Evolutionary conservation across 2,888 invertebrate species (phyloP), one percentile per base, ranked within the genome.

Genomic region (Protula sp.): DNA sequence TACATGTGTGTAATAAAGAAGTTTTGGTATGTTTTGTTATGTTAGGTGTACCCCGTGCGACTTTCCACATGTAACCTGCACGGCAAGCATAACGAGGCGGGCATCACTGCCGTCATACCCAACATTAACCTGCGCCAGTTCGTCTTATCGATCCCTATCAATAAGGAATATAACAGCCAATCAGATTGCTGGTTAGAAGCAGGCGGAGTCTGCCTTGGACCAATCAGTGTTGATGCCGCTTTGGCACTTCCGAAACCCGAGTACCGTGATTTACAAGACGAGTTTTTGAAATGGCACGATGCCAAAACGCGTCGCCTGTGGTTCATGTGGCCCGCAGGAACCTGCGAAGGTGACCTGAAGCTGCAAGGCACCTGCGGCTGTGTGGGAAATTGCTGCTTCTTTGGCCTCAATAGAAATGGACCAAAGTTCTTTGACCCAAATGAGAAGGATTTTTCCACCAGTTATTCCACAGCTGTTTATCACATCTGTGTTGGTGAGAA

Each of bases 1-100:
- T n/a, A n/a, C n/a, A n/a, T n/a, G n/a, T n/a, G n/a, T n/a, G n/a
- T n/a, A n/a, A n/a, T n/a, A n/a, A n/a, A n/a, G n/a, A n/a, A n/a
- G n/a, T n/a, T n/a, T n/a, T n/a, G n/a, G n/a, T n/a, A n/a, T n/a
- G n/a, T n/a, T n/a, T n/a, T n/a, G n/a, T n/a, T n/a, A n/a, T n/a
- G n/a, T n/a, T 38, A 92, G 91, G 86, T 87, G 74, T 91, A 91
- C 26, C 94, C 95, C 1, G 86, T 94, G 38, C 86, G 94, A 55
- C 81, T 94, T 63, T 89, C 94, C 27, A 91, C 89, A 54, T 97
- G 97, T 76, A 97, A 97, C 83, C 85, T 97, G n/a, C 95, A 97
- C 75, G 94, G 94, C 0, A 88, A 90, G 67, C 90, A 91, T 72
- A 92, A 92, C 31, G 90, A 91, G 69, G 89, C 90, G 2, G 95